Base-by-base conservation (phyloP, 2,888 invertebrate genomes). In the Drosophila seclusa region DNA sequence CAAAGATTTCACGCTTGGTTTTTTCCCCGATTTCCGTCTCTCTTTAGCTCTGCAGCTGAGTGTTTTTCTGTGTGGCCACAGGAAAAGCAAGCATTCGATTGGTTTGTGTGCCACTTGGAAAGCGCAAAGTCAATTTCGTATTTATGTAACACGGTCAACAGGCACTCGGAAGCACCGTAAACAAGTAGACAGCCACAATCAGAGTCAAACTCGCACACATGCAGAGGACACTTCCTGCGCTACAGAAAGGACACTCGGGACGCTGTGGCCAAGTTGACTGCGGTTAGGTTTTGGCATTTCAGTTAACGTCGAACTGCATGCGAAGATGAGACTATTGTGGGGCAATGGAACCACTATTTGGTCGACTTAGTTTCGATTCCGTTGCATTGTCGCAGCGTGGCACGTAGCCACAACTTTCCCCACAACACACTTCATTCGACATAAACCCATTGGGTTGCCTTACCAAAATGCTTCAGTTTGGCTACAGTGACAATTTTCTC, bases 131-230 rank as follows among this genome's bases (percentile, higher is more conserved):
- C 88, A 85, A 85, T 85, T 86, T 80, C 60, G 83, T 83, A 83
- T 85, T 85, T 85, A 85, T 88, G 88, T 78, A 82, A 68, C 85
- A 83, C 80, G 86, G 86, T 83, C 83, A 74, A 74, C 83, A 74
- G 79, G 65, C 82, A 78, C 68, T 85, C 82, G 80, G 60, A 78
- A 72, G 73, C 54, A 69, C 74, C 82, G 80, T 88, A 86, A 88
- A 85, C 85, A 86, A 88, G 83, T 57, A 63, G 72, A 66, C 71
- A 71, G 55, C 65, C 75, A 57, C 78, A 65, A 49, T 54, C 59
- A 70, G 58, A 57, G 42, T 49, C 32, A 45, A 57, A 34, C n/a
- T 45, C 61, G 69, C 53, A 62, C 45, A 38, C 45, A 45, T 45
- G 49, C 61, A 40, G 38, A 21, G 66, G 66, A 49, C 67, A 50